phyloP scores from a whole-genome alignment of 2,113 vertebrate species.

The Tautogolabrus adspersus region DNA sequence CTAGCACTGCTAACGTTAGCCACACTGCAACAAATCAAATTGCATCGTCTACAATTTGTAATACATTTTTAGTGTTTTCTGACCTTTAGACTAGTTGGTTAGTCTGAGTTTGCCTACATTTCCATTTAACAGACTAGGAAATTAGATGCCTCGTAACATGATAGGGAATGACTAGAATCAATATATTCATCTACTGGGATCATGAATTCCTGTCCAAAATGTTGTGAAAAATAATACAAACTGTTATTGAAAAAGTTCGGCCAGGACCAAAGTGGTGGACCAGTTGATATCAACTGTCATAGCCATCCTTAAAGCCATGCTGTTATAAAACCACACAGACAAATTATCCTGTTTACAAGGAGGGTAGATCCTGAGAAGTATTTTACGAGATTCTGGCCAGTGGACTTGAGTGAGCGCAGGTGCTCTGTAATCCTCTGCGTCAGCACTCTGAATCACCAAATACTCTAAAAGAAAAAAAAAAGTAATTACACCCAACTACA shows the following conservation, averaged over 20 bases:
- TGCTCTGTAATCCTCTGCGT: constrained; percentile 43
- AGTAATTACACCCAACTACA: constrained; percentile 41
- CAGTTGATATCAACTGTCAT: background rate
- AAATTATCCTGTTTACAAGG: constrained; percentile 8
- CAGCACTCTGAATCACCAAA: constrained; percentile 17
- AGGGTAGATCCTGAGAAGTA: background rate
- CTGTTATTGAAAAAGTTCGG: background rate
- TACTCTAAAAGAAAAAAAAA: constrained; percentile 12
- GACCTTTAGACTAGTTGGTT: no score
- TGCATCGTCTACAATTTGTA: no score
- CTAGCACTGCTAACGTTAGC: no score
- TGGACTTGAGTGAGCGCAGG: constrained; percentile 39
- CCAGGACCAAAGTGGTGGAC: background rate
- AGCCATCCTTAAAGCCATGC: fast-evolving
- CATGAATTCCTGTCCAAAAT: background rate
- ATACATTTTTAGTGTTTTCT: no score
- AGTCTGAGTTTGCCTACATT: no score
- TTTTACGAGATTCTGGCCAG: constrained; percentile 19
- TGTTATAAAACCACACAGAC: background rate
- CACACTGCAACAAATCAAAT: no score
- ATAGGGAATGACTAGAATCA: no score
- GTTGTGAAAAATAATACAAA: background rate
- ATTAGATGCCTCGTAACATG: no score
- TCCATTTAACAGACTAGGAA: no score
- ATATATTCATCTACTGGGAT: background rate